These are phyloP conservation scores for Acromyrmex heyeri DNA, from an alignment of 1,140 invertebrate species.

Conservation along the genomic window DNA sequence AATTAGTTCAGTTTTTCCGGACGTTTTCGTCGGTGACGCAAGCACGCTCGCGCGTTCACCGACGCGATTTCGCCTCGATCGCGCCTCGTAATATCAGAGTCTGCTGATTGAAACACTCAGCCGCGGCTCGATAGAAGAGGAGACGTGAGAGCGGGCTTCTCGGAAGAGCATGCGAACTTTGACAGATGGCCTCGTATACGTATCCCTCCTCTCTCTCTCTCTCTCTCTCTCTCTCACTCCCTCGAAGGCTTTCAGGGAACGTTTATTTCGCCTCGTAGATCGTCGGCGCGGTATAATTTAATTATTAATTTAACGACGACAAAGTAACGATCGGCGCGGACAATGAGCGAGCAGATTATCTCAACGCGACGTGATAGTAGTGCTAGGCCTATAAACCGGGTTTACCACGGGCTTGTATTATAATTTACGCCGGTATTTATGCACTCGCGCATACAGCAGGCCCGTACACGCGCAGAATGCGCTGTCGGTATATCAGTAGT, in stretches of 20 bases:
- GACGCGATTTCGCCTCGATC: slow-evolving; percentile 57
- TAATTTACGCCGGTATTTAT: slow-evolving; percentile 59
- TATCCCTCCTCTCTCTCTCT: slow-evolving; percentile 28
- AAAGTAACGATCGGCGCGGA: slow-evolving; percentile 59
- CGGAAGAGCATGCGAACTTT: slow-evolving; percentile 74
- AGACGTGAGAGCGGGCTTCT: slow-evolving; percentile 69
- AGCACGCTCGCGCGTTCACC: not conserved
- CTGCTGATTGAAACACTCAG: slow-evolving; percentile 70
- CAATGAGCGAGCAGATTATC: slow-evolving; percentile 56
- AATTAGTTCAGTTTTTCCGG: slow-evolving; percentile 37
- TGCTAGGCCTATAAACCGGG: slow-evolving; percentile 17
- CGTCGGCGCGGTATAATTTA: slow-evolving; percentile 54
- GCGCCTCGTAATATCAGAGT: slow-evolving; percentile 65
- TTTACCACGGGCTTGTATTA: slow-evolving; percentile 25
- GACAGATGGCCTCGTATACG: slow-evolving; percentile 69
- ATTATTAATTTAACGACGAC: slow-evolving; percentile 64
- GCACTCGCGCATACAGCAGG: not conserved
- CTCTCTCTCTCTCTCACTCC: not conserved
- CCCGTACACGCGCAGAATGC: not conserved
- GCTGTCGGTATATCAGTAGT: not conserved
- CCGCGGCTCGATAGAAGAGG: slow-evolving; percentile 49
- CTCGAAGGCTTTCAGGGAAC: slow-evolving; percentile 30
- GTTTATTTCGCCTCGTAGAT: slow-evolving; percentile 38
- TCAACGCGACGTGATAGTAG: slow-evolving; percentile 26
- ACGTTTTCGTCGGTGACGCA: slow-evolving; percentile 46